A percentile compares a stretch with the other conserved stretches of the same genome.
Conservation (phyloP, 2,113 vertebrate genomes). For the Lamprotornis superbus region DNA sequence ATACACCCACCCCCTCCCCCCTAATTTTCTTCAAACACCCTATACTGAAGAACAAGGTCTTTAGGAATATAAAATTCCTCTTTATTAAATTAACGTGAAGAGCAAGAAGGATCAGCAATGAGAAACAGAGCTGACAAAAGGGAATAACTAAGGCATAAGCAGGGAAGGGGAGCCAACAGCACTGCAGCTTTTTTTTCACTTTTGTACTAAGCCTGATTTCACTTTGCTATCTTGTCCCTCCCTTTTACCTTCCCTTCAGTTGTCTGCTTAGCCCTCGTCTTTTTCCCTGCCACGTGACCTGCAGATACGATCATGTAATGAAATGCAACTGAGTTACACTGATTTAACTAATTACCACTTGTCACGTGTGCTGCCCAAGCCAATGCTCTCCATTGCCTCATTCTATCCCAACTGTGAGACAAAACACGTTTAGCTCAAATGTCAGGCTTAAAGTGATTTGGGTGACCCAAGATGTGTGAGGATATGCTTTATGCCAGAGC, state of each 20-base stretch:
- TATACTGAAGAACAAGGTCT: neutral
- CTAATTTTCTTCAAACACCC: neutral
- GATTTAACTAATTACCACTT: neutral
- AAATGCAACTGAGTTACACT: neutral
- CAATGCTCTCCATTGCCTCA: neutral
- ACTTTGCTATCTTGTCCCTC: neutral
- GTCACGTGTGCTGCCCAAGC: neutral
- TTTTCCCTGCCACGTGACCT: neutral
- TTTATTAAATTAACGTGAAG: neutral
- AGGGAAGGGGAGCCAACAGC: neutral
- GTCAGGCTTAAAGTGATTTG: neutral
- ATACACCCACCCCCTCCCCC: fast-evolving
- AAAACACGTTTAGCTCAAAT: neutral
- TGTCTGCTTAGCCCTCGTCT: neutral
- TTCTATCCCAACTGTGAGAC: neutral
- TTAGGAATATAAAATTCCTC: neutral
- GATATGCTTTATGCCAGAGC: neutral
- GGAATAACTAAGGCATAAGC: neutral
- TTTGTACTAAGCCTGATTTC: neutral
- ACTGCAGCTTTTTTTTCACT: neutral
- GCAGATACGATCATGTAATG: neutral
- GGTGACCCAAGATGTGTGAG: neutral
- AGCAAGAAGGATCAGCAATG: neutral
- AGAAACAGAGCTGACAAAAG: neutral
- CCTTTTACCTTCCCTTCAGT: neutral